phyloP scores from a whole-genome alignment of 1,140 invertebrate genomes.

The Drosophila pallidifrons region DNA sequence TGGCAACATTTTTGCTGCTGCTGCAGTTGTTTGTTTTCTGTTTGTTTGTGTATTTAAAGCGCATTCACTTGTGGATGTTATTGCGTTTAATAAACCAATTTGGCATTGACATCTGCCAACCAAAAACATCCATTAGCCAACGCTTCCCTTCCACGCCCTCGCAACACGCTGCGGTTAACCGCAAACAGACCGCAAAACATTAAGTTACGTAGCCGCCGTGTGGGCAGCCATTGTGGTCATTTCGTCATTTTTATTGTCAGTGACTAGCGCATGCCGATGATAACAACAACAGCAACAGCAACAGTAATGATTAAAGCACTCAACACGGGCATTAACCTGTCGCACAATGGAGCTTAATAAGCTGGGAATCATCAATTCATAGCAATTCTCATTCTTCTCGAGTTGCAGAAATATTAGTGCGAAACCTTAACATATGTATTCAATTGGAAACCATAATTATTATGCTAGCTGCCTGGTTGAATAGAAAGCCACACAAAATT shows the following conservation, averaged over 20 bases:
- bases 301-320: constrained; percentile 1
- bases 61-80: constrained; percentile 39
- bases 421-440: constrained; percentile 42
- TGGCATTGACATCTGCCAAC: constrained; percentile 63
- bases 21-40: constrained; percentile 7
- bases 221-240: constrained; percentile 63
- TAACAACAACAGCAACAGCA: neutral
- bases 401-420: neutral
- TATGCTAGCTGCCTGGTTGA: constrained; percentile 38
- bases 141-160: neutral
- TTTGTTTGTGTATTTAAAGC: constrained; percentile 44
- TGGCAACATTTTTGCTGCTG: constrained; percentile 19
- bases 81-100: constrained; percentile 74
- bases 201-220: constrained; percentile 73
- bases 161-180: constrained; percentile 23
- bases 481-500: constrained; percentile 31
- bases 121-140: constrained; percentile 67
- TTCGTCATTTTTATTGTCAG: constrained; percentile 67
- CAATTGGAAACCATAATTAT: constrained; percentile 74
- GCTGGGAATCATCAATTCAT: constrained; percentile 19
- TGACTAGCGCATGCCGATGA: neutral
- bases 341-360: constrained; percentile 8
- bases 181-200: constrained; percentile 73
- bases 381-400: constrained; percentile 3
- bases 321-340: constrained; percentile 1